Conservation (phyloP, 2,113 vertebrate species). For the Hemichromis elongatus region DNA sequence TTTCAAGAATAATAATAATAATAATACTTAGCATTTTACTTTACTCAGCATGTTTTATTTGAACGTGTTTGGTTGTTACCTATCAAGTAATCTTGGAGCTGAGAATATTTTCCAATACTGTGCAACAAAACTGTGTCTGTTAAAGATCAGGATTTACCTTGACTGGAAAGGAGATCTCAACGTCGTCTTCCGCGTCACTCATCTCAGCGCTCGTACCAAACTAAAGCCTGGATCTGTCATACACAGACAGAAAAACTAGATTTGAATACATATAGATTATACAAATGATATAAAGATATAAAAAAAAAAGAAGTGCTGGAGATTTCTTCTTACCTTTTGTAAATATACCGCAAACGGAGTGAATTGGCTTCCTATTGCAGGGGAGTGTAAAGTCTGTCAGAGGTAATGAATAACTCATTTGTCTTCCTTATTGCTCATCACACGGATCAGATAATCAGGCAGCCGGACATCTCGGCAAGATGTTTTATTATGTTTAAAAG, state of each 20-base stretch:
- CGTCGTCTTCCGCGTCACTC: constrained; percentile 60
- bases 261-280: neutral
- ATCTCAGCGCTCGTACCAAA: constrained; percentile 12
- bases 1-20: neutral
- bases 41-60: neutral
- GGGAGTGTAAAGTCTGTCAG: constrained; percentile 53
- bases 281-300: neutral
- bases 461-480: neutral
- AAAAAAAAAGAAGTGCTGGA: neutral
- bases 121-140: neutral
- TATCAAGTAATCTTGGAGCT: neutral
- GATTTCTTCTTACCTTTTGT: neutral
- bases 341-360: neutral
- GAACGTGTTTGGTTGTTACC: neutral
- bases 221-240: neutral
- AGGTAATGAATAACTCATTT: constrained; percentile 60
- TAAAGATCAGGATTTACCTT: constrained; percentile 49
- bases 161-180: constrained; percentile 66
- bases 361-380: neutral
- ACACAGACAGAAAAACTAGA: neutral
- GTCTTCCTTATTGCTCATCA: constrained; percentile 61
- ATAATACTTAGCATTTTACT: neutral
- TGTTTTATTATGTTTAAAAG: neutral
- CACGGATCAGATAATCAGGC: neutral
- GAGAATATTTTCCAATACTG: neutral